Percentiles rank a stretch among this genome's conserved stretches.
phyloP scores from a whole-genome alignment of 2,113 vertebrate genomes.

The Mormoops blainvillei region DNA sequence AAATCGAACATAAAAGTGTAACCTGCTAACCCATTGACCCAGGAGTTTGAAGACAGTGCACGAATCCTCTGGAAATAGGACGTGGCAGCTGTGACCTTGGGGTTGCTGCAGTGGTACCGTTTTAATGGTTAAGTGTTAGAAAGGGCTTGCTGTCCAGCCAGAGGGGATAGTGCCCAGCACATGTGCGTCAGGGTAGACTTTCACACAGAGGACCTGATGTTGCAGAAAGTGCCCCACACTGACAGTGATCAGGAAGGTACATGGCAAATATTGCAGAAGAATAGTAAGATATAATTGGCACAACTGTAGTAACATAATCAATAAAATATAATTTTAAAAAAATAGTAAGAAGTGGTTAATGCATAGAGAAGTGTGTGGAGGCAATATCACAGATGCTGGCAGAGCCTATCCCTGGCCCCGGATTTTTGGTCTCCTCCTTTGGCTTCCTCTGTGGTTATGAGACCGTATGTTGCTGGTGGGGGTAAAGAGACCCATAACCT shows the following conservation, averaged over 20 bases:
- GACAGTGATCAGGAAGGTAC: not conserved
- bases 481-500: not conserved
- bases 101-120: rapidly evolving
- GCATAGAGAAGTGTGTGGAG: too few relatives aligned
- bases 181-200: rapidly evolving
- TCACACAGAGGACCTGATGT: not conserved
- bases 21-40: not conserved
- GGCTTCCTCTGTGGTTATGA: not conserved
- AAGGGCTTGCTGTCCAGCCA: rapidly evolving
- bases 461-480: too few relatives aligned
- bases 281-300: too few relatives aligned
- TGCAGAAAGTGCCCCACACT: rapidly evolving
- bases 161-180: not conserved
- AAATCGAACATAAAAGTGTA: not conserved
- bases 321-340: too few relatives aligned
- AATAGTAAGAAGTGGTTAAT: rapidly evolving
- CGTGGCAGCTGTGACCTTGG: not conserved
- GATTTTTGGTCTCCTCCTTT: not conserved
- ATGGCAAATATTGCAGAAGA: rapidly evolving
- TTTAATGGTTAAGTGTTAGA: rapidly evolving
- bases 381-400: not conserved
- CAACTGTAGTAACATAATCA: too few relatives aligned
- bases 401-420: not conserved
- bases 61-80: not conserved
- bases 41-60: rapidly evolving